A percentile compares a stretch with the other conserved stretches of the same genome.
phyloP scores from a whole-genome alignment of 1,140 invertebrate genomes.

The Nasonia giraulti region DNA sequence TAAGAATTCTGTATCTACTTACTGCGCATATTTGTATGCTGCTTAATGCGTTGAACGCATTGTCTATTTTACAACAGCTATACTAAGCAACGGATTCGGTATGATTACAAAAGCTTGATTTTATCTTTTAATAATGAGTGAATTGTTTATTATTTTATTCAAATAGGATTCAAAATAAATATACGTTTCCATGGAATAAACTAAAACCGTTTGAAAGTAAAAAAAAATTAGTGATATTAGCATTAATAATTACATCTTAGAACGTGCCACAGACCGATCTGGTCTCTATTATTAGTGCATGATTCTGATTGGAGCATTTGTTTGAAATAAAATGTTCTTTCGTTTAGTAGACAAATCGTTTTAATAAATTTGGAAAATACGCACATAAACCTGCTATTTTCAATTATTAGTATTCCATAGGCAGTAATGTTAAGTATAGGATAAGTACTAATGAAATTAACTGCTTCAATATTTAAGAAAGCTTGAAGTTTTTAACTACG shows the following conservation, averaged over 20 bases:
- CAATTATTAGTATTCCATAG: neutral
- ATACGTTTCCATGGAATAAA: neutral
- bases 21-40: constrained; percentile 4
- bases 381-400: constrained; percentile 10
- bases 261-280: neutral
- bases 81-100: constrained; percentile 8
- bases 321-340: neutral
- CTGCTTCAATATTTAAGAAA: constrained; percentile 7
- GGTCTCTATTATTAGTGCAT: constrained; percentile 1
- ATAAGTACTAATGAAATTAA: constrained; percentile 12
- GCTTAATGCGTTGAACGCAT: constrained; percentile 44
- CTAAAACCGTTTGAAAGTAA: constrained; percentile 20
- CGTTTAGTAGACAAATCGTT: neutral
- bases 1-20: neutral
- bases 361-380: constrained; percentile 11
- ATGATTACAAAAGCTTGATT: constrained; percentile 11
- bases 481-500: constrained; percentile 15
- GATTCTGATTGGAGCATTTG: neutral
- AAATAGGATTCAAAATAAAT: constrained; percentile 13
- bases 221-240: constrained; percentile 35
- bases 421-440: constrained; percentile 25
- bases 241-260: constrained; percentile 11
- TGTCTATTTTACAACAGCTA: constrained; percentile 20
- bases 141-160: constrained; percentile 11
- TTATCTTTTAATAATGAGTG: neutral